These are phyloP conservation scores for Caenorhabditis sp. DNA, from an alignment of 2,888 invertebrate species.

Conservation along the genomic window DNA sequence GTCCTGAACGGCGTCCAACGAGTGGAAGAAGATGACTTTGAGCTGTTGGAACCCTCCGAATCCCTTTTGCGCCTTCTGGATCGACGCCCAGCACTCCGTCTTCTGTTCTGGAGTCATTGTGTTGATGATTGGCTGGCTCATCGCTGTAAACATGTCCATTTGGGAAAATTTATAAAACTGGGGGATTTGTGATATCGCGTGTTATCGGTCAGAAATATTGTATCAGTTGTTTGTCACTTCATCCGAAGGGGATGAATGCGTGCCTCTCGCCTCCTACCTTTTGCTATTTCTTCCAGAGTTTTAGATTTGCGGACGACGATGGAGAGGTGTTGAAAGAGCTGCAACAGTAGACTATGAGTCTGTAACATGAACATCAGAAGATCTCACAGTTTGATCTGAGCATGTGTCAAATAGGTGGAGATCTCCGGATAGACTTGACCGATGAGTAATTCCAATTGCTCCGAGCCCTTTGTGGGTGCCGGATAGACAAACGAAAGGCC, in stretches of 20 bases:
- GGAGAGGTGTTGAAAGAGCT: conserved; percentile 26
- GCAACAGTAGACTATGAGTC: no score
- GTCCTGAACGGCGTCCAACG: conserved; percentile 48
- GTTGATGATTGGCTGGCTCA: conserved; percentile 29
- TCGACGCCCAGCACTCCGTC: conserved; percentile 40
- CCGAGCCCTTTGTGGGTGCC: conserved; percentile 17
- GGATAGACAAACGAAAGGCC: conserved; percentile 7
- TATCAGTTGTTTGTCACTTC: conserved; percentile 1
- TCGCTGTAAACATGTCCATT: conserved; percentile 12
- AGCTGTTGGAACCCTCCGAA: conserved; percentile 54
- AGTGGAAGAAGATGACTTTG: conserved; percentile 53
- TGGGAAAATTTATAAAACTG: neutral
- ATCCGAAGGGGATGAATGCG: neutral
- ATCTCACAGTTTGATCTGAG: conserved; percentile 32
- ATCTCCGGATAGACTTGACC: conserved; percentile 54
- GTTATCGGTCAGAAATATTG: neutral
- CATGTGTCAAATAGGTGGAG: conserved; percentile 26
- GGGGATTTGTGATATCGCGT: neutral
- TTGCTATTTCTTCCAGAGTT: conserved; percentile 33
- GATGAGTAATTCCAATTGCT: conserved; percentile 37
- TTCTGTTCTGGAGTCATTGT: conserved; percentile 29
- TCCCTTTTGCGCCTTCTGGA: conserved; percentile 44
- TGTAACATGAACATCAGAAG: neutral
- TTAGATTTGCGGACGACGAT: conserved; percentile 13
- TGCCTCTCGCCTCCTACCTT: neutral